Evolutionary conservation across 1,140 invertebrate genomes (phyloP), one percentile per base, ranked within the genome.

Genomic region (Drosophila melanogaster): DNA sequence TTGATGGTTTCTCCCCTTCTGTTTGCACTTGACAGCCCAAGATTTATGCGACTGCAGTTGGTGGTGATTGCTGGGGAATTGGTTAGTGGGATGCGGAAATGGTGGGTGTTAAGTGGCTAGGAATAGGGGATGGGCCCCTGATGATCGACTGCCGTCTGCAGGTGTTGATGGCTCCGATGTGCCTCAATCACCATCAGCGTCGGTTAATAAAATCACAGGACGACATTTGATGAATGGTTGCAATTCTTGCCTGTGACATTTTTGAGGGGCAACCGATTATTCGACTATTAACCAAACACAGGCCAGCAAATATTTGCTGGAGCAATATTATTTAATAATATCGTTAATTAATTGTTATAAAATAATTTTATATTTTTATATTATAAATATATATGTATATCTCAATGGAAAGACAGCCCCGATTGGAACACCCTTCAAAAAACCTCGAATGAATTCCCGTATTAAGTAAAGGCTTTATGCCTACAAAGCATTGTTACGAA

Each of bases 151-250:
- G 66, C 66, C 64, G 50, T 60, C 65, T 65, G 69, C 83, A 86
- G 83, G 83, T 86, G 83, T 79, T 83, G 65, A 83, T 87, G 78
- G 77, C 79, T 70, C 83, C 83, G 78, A 75, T 86, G 83, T 87
- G 75, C 83, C 74, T 81, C 83, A 86, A 87, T 86, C 79, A 83
- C 79, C 81, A 86, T 86, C 81, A 86, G 74, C 74, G 83, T 87
- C 83, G 87, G 79, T 86, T 87, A 86, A 86, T 86, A 86, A 86
- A 86, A 87, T 86, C 83, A 72, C 75, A 72, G 79, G 61, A 75
- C 75, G 78, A 77, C 79, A 61, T 79, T 81, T 86, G 83, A 86
- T 89, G 83, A 86, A 86, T 86, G 76, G 76, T 70, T 69, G 65
- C 53, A 56, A 83, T 73, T 79, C 87, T 73, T 83, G 75, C 70